Base-by-base conservation (phyloP, 2,113 vertebrate species). In the Edolisoma coerulescens region DNA sequence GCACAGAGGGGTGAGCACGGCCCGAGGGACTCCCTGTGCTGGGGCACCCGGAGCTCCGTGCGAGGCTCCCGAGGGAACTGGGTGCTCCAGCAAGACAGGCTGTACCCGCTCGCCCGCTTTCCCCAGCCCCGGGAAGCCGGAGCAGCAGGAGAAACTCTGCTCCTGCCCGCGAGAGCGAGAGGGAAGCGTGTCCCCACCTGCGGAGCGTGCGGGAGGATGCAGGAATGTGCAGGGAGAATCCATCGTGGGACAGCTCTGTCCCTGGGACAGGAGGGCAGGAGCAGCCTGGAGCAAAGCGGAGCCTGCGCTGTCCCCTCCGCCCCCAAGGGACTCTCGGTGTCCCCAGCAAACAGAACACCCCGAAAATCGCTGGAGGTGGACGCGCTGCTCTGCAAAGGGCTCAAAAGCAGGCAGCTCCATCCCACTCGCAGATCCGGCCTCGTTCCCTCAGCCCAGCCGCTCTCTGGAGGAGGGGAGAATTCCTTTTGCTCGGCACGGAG, bases 21-120 rank as follows among this genome's bases (percentile, higher is more conserved):
- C 87, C 69, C 7, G 0, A 53, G 77, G 87, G 77, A 41, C 57
- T 87, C 14, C 3, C 1, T 2, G 69, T 0, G 15, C 56, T 2
- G 4, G 32, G 49, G 42, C 77, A 63, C 44, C 71, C 5, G 1
- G 44, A 74, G 78, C 89, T 69, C 63, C 13, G 24, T 73, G 3
- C 1, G 5, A 74, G 52, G 73, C 65, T 75, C 60, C 57, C 47
- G 42, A 23, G 89, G 86, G 78, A 95, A 76, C 85, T 3, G 8
- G 73, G 63, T 8, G 65, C 95, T 89, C 85, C 78, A 26, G 95
- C 8, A 28, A 5, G 91, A 95, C 95, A 76, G 95, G 94, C 93
- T 94, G 83, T 23, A 90, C 96, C 93, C 69, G 93, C 96, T 96
- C 41, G 3, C 69, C 96, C 1, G 39, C 95, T 96, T 95, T 82